Conservation (phyloP, 2,797 vertebrate genomes). For the Clarias pachynema region DNA sequence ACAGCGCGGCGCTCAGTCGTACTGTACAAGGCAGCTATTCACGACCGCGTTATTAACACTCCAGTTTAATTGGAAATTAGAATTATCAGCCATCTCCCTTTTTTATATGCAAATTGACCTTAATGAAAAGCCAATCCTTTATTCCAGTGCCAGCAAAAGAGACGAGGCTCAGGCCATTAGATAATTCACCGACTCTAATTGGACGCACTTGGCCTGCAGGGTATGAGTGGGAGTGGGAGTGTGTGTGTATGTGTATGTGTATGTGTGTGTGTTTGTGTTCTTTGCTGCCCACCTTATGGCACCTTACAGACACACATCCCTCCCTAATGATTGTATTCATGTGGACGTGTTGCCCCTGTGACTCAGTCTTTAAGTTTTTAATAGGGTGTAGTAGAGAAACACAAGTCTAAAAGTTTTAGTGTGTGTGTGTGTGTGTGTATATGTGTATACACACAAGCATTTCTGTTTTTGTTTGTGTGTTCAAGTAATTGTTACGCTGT, state of each 20-base stretch:
- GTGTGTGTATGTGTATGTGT: constrained; percentile 29
- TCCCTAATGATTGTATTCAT: constrained; percentile 14
- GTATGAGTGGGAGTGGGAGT: constrained; percentile 28
- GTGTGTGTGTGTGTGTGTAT: neutral
- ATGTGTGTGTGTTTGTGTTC: constrained; percentile 14
- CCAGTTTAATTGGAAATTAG: constrained; percentile 57
- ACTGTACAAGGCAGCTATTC: constrained; percentile 46
- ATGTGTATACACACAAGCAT: neutral
- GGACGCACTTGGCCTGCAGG: constrained; percentile 46
- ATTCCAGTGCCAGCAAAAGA: constrained; percentile 42
- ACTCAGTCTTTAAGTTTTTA: constrained; percentile 20
- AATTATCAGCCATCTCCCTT: constrained; percentile 57
- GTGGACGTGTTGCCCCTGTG: constrained; percentile 22
- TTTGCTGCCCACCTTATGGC: constrained; percentile 18
- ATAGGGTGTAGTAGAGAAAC: constrained; percentile 4
- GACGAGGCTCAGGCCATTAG: constrained; percentile 47
- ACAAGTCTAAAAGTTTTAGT: constrained; percentile 2
- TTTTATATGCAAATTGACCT: constrained; percentile 61
- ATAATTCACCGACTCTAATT: constrained; percentile 59
- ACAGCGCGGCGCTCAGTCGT: constrained; percentile 16
- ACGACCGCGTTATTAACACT: constrained; percentile 56
- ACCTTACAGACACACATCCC: constrained; percentile 20
- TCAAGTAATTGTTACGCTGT: constrained; percentile 14
- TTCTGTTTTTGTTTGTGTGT: neutral
- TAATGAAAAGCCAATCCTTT: constrained; percentile 59